Base-by-base conservation (phyloP, 2,888 invertebrate genomes). In the Yponomeuta malinellus region DNA sequence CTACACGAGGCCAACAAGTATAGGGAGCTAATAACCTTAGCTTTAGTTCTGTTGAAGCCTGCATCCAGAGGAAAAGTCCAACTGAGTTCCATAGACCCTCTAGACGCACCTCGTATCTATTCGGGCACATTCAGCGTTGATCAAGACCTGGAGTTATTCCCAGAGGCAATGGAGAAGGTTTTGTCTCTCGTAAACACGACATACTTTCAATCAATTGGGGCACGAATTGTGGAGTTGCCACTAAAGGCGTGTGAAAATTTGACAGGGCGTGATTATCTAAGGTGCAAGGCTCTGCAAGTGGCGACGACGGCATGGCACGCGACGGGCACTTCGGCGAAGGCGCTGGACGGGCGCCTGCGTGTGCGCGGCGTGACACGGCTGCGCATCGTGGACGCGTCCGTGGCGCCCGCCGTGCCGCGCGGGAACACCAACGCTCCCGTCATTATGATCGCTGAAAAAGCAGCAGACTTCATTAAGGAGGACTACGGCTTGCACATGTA, bases 371-470 rank as follows among this genome's bases (percentile, higher is more conserved):
- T 90, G 10, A 9, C 65, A 0, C 74, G 79, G 0, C 72, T 91
- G 72, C 76, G 90, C 12, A 88, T 90, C 52, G 89, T 75, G 8
- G 90, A 91, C 73, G 90, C 90, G 23, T 87, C 89, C 71, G 83
- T 83, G 3, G 87, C 90, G 85, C 88, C 90, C 1, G 74, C 74
- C 23, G 79, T 87, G 1, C 70, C 83, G 2, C 79, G 90, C 5
- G 90, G 88, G 0, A 91, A 90, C 74, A 90, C 89, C 5, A 89
- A 90, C 72, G 85, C 90, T 0, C 87, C 88, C 0, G 87, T 87
- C 9, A 78, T 90, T 8, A 90, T 90, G 90, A 82, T 90, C 63
- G 90, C 89, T 0, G 90, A 90, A 75, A 80, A 78, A 73, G 88
- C 87, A 0, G 87, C 84, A 0, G 83, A 85, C 70, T 85, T 84